Percentiles rank a stretch among this genome's conserved stretches.
phyloP scores from a whole-genome alignment of 1,140 invertebrate genomes.

The Zaprionus ghesquierei region DNA sequence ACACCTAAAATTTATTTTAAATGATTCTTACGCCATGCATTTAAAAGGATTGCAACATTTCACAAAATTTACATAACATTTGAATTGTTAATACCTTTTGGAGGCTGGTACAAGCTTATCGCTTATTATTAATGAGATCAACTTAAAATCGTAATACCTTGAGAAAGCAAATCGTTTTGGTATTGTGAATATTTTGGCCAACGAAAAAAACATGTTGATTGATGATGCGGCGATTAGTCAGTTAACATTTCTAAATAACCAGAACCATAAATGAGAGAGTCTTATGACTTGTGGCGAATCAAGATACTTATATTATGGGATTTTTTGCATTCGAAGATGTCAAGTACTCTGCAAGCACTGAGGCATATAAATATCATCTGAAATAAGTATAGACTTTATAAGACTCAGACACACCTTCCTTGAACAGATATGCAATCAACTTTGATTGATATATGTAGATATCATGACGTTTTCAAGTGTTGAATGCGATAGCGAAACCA shows the following conservation, averaged over 20 bases:
- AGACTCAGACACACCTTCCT: background rate
- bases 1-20: background rate
- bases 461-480: background rate
- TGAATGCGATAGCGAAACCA: background rate
- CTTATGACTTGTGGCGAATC: background rate
- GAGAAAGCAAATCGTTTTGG: background rate
- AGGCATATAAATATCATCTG: background rate
- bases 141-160: background rate
- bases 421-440: background rate
- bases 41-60: background rate
- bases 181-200: background rate
- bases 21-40: background rate
- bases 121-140: background rate
- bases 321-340: background rate
- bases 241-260: background rate
- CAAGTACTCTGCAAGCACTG: background rate
- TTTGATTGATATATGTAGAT: background rate
- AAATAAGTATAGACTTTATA: background rate
- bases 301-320: background rate
- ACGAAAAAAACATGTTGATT: slow-evolving; percentile 2
- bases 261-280: background rate
- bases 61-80: background rate
- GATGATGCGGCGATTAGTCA: slow-evolving; percentile 4
- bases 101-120: background rate
- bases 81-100: background rate